Base-by-base conservation (phyloP, 2,797 vertebrate genomes). In the Gambelia wislizenii region DNA sequence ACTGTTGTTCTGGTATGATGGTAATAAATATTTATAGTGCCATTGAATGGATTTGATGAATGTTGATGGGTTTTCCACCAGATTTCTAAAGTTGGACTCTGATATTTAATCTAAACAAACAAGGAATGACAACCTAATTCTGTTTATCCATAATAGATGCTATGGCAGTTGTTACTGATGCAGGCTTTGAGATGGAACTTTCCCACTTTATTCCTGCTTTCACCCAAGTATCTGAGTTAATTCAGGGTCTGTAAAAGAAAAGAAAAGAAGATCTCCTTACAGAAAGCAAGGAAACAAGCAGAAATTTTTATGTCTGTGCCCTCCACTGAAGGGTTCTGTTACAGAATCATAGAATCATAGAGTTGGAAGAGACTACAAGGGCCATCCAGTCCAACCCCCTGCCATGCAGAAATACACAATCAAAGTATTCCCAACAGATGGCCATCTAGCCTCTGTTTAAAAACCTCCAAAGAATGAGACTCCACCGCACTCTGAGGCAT, bases 11-110 rank as follows among this genome's bases (percentile, higher is more conserved):
- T 95, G 91, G 64, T 92, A 70, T n/a, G 83, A 89, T 90, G 90
- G 79, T 89, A 93, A 90, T 86, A 95, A 95, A 96, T 95, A 95
- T 92, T 96, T 91, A 93, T 92, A 94, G 93, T 94, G 94, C 83
- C 30, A 54, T 93, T 92, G 93, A 94, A 94, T 92, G 86, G 93
- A 76, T 92, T 87, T 95, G 81, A 92, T 94, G 93, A 94, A 95
- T 92, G 93, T 94, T 92, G 93, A 95, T 90, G 95, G 89, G 85
- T 84, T 95, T 95, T 95, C 88, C 69, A 92, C 86, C 80, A 86
- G 81, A 75, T 86, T 93, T 92, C 82, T 92, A 74, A 93, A 91
- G 85, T 91, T 70, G 82, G 89, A 83, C 79, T 91, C 80, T 90
- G 44, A 84, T 92, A 92, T 44, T 70, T 89, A 91, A 91, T 61